Percentiles rank a stretch among this genome's conserved stretches.
These are phyloP conservation scores for Limanda limanda DNA, from an alignment of 2,113 vertebrate species.

Conservation along the genomic window DNA sequence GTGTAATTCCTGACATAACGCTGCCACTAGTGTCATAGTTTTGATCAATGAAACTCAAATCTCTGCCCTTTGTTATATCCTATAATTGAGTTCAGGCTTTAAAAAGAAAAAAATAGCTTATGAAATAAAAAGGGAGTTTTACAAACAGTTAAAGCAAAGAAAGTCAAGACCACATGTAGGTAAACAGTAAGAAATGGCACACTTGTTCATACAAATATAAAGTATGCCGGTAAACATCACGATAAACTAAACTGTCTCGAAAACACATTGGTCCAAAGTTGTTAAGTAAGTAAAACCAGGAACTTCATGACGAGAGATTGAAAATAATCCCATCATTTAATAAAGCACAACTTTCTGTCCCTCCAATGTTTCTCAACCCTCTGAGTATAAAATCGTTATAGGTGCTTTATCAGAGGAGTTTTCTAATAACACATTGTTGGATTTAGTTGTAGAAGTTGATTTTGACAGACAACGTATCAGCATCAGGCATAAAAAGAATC, in stretches of 20 bases:
- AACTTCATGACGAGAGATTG: slow-evolving; percentile 27
- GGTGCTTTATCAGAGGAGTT: slow-evolving; percentile 18
- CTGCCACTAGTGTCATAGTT: neutral
- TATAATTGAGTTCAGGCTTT: slow-evolving; percentile 1
- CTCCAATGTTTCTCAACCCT: neutral
- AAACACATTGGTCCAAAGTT: slow-evolving; percentile 39
- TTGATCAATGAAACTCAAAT: slow-evolving; percentile 3
- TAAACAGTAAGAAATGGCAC: slow-evolving; percentile 21
- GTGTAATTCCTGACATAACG: slow-evolving; percentile 28
- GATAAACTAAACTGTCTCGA: slow-evolving; percentile 34
- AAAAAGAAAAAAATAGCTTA: slow-evolving; percentile 35
- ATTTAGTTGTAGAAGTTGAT: neutral
- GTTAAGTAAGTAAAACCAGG: slow-evolving; percentile 2
- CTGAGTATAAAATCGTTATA: slow-evolving; percentile 32
- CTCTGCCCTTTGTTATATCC: slow-evolving; percentile 9
- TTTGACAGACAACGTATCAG: neutral
- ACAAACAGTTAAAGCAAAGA: neutral
- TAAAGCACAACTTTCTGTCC: slow-evolving; percentile 20
- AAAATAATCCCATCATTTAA: slow-evolving; percentile 30
- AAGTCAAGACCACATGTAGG: neutral
- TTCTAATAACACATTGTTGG: slow-evolving; percentile 8
- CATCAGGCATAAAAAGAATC: neutral
- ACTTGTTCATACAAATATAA: slow-evolving; percentile 17
- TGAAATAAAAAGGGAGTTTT: slow-evolving; percentile 15
- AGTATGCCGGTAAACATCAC: slow-evolving; percentile 11